Evolutionary conservation across 2,797 vertebrate genomes (phyloP).

Genomic region (Falco biarmicus): DNA sequence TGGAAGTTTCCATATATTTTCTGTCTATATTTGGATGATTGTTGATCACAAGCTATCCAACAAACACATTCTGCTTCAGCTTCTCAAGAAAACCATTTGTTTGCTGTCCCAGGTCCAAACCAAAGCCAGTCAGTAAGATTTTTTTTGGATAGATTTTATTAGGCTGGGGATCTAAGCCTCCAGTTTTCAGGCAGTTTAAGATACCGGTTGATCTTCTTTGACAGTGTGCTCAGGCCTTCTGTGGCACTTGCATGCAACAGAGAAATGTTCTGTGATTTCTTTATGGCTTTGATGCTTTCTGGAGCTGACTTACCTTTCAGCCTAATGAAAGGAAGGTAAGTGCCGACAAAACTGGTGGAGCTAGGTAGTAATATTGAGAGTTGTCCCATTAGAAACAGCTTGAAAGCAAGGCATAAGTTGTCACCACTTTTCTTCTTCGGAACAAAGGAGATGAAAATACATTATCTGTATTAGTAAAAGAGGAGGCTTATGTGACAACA

Average conservation of each 20-base stretch:
- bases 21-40: not conserved
- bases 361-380: not conserved
- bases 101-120: not conserved
- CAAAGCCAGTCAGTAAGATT: not conserved
- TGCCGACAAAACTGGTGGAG: not conserved
- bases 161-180: not conserved
- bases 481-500: not conserved
- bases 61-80: not conserved
- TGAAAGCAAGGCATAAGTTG: not conserved
- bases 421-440: not conserved
- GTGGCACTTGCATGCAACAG: not conserved
- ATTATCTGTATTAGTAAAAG: not conserved
- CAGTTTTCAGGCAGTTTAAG: not conserved
- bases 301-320: not conserved
- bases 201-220: not conserved
- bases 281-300: slow-evolving; percentile 2
- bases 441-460: not conserved
- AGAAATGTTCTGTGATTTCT: not conserved
- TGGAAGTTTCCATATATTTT: not conserved
- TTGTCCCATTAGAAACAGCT: not conserved
- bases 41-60: not conserved
- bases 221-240: not conserved
- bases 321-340: not conserved
- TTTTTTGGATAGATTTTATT: not conserved
- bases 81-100: not conserved